phyloP scores from a whole-genome alignment of 2,888 invertebrate genomes.

The Amblyjoppa proteus region DNA sequence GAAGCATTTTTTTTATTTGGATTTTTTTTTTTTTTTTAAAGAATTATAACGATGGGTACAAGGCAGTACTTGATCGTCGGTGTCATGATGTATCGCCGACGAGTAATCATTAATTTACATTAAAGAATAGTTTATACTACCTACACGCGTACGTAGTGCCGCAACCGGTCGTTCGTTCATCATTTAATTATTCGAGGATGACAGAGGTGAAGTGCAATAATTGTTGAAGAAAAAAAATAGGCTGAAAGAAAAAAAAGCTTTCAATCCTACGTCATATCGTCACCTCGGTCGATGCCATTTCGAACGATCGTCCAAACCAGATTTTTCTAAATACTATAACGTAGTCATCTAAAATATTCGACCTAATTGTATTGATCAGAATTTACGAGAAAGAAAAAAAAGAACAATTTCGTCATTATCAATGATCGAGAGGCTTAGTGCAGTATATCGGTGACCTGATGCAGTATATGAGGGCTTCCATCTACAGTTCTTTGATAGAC shows the following conservation, averaged over 20 bases:
- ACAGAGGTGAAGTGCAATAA: slow-evolving; percentile 44
- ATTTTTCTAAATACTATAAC: slow-evolving; percentile 38
- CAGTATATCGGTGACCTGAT: slow-evolving; percentile 1
- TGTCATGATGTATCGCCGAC: slow-evolving; percentile 11
- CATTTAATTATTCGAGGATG: neutral
- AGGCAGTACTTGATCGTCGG: slow-evolving; percentile 14
- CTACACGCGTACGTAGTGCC: neutral
- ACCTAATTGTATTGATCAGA: slow-evolving; percentile 40
- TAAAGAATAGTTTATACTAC: slow-evolving; percentile 5
- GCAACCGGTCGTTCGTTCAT: slow-evolving; percentile 10
- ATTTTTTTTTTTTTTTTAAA: neutral
- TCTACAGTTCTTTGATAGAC: slow-evolving; percentile 49
- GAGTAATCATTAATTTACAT: slow-evolving; percentile 7
- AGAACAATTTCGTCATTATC: slow-evolving; percentile 22
- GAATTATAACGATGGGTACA: slow-evolving; percentile 8
- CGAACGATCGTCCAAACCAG: slow-evolving; percentile 30
- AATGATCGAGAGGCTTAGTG: slow-evolving; percentile 40
- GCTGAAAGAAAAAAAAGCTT: slow-evolving; percentile 23
- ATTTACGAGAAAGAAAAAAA: slow-evolving; percentile 40
- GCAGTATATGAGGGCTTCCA: slow-evolving; percentile 44
- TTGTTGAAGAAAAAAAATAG: slow-evolving; percentile 21
- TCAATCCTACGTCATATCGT: slow-evolving; percentile 4
- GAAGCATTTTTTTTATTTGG: neutral
- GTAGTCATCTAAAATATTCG: slow-evolving; percentile 36
- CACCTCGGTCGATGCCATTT: slow-evolving; percentile 22